These are phyloP conservation scores for Cinclus cinclus DNA, from an alignment of 2,113 vertebrate genomes.

Conservation along the genomic window DNA sequence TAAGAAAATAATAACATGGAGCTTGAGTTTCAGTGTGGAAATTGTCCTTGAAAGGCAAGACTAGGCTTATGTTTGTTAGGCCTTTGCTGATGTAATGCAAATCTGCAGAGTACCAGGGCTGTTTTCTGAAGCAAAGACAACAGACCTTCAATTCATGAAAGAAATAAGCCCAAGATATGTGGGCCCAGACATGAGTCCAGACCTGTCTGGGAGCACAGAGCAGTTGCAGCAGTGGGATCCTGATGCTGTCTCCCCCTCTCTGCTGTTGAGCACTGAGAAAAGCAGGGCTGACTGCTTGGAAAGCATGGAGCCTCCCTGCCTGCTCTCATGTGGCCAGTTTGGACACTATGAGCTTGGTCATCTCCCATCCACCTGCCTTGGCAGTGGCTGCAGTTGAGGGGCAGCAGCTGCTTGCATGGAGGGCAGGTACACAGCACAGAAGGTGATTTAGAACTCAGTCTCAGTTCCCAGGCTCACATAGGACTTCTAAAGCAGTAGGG, in stretches of 20 bases:
- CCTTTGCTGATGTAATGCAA: background rate
- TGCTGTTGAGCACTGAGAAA: background rate
- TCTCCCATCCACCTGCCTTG: background rate
- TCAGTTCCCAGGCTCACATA: background rate
- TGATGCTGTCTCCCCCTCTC: background rate
- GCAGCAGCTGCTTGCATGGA: background rate
- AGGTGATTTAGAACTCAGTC: background rate
- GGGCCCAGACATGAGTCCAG: accelerated
- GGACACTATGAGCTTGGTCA: background rate
- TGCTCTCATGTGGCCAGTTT: background rate
- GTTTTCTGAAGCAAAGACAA: background rate
- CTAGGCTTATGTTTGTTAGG: background rate
- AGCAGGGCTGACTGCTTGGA: background rate
- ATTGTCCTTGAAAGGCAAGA: background rate
- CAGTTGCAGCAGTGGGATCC: background rate
- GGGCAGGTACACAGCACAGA: background rate
- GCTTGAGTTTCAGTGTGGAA: background rate
- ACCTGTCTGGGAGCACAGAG: background rate
- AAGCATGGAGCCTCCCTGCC: background rate
- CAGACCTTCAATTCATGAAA: background rate
- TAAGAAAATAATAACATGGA: background rate
- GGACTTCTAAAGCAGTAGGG: background rate
- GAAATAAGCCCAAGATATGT: background rate
- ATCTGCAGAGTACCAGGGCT: too few relatives aligned
- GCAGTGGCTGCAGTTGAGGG: background rate